Conservation (phyloP, 2,113 vertebrate species). For the Nesogale talazaci region DNA sequence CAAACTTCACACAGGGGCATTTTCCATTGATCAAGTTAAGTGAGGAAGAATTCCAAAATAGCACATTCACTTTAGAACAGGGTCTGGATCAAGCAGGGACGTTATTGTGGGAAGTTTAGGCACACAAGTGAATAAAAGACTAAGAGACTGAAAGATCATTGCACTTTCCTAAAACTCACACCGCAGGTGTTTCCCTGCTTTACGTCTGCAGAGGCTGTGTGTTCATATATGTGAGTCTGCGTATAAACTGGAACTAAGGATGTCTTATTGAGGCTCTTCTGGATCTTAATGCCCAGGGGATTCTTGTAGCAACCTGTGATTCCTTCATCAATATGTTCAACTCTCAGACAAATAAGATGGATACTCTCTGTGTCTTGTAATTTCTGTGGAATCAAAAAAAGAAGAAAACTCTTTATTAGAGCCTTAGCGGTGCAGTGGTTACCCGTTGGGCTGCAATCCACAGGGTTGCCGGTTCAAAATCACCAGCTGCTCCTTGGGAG, state of each 20-base stretch:
- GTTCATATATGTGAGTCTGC: not conserved
- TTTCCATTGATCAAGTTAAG: not conserved
- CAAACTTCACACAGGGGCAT: not conserved
- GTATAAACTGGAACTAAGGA: not conserved
- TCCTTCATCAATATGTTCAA: not conserved
- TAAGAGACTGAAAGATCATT: not conserved
- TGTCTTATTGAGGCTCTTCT: not conserved
- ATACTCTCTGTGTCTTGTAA: not conserved
- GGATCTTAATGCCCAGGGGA: not conserved
- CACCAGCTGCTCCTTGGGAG: too few relatives aligned
- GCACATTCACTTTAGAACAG: constrained; percentile 21
- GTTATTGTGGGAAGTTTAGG: constrained; percentile 3
- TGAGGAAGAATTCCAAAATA: not conserved
- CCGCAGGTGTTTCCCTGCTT: not conserved
- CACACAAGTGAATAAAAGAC: not conserved
- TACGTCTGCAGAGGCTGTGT: not conserved
- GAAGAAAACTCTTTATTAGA: too few relatives aligned
- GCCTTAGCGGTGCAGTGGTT: too few relatives aligned
- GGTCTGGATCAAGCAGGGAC: not conserved
- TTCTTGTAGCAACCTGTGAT: not conserved
- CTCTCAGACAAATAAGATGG: not conserved
- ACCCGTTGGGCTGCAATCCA: too few relatives aligned
- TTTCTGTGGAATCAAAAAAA: not conserved
- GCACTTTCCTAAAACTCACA: not conserved
- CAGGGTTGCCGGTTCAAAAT: too few relatives aligned